Percentiles rank a stretch among this genome's conserved stretches.
phyloP scores from a whole-genome alignment of 2,113 vertebrate species.

The Rhabdornis inornatus region DNA sequence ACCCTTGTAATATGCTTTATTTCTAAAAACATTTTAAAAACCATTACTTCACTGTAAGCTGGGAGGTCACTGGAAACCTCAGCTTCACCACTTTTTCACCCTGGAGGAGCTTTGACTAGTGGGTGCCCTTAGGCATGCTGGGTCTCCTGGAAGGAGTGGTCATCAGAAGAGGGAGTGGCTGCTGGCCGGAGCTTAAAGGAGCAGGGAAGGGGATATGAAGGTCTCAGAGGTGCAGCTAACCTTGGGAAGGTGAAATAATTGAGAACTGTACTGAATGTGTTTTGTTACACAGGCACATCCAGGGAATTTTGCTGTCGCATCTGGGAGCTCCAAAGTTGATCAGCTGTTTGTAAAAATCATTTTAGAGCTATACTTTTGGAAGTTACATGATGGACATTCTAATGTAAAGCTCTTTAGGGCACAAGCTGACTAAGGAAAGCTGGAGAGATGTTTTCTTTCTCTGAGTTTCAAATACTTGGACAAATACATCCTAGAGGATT shows the following conservation, averaged over 20 bases:
- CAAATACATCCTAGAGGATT: background rate
- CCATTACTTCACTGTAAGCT: background rate
- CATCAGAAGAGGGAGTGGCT: background rate
- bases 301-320: background rate
- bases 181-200: background rate
- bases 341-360: background rate
- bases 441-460: background rate
- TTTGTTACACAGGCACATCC: background rate
- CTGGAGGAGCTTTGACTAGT: background rate
- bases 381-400: background rate
- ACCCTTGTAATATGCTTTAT: background rate
- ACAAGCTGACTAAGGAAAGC: background rate
- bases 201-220: too few relatives aligned
- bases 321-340: background rate
- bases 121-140: background rate
- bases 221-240: background rate
- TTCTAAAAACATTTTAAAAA: background rate
- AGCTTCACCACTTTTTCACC: rapidly evolving
- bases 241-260: background rate
- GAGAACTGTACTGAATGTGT: background rate
- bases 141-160: background rate
- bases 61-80: background rate
- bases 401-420: background rate
- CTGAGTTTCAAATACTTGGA: background rate
- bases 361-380: background rate